Evolutionary conservation across 1,140 invertebrate genomes (phyloP).

Genomic region (Mesaphorura yosii): DNA sequence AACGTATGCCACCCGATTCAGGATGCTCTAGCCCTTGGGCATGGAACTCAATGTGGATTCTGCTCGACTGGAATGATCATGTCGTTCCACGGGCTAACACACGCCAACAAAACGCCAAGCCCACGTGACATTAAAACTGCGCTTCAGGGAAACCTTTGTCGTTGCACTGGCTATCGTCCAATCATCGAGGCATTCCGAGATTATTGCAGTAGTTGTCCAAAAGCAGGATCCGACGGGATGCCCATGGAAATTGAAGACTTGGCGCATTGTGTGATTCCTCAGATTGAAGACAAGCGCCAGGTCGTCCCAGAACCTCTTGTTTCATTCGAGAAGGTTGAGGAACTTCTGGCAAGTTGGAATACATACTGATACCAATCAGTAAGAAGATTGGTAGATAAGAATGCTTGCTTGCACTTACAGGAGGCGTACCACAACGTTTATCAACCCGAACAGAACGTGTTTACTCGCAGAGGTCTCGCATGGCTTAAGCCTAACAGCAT

Average conservation of each 20-base stretch:
- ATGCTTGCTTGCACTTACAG: no score
- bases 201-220: neutral
- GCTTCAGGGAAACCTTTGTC: conserved; percentile 60
- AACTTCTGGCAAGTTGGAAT: neutral
- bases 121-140: conserved; percentile 35
- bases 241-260: neutral
- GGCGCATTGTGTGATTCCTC: neutral
- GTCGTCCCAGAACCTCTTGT: neutral
- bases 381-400: no score
- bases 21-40: conserved; percentile 37
- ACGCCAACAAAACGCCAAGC: conserved; percentile 34
- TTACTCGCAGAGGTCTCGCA: no score
- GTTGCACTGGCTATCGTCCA: conserved; percentile 78
- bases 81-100: conserved; percentile 39
- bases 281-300: neutral
- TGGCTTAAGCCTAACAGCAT: no score
- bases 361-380: no score
- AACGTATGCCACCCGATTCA: conserved; percentile 29
- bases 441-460: no score
- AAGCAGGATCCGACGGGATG: no score
- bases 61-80: conserved; percentile 43
- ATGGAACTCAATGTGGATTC: conserved; percentile 42
- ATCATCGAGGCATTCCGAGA: conserved; percentile 72
- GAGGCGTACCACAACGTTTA: no score
- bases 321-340: neutral